Conservation (phyloP, 2,113 vertebrate genomes). For the Crotalus horridus region DNA sequence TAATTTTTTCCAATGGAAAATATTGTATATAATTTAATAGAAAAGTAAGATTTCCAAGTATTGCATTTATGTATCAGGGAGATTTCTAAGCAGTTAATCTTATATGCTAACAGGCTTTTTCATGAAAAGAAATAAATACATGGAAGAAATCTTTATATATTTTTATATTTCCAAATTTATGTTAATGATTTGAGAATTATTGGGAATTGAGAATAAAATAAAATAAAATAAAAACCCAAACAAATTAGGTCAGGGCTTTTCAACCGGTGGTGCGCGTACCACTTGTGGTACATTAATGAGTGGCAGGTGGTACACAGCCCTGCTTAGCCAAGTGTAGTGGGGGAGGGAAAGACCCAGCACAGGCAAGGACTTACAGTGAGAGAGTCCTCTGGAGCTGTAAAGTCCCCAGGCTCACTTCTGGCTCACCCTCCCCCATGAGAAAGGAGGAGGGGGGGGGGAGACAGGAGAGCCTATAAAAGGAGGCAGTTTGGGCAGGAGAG, state of each 20-base stretch:
- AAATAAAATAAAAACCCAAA: neutral
- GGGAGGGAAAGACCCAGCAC: too few relatives aligned
- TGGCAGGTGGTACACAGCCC: too few relatives aligned
- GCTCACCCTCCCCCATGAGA: too few relatives aligned
- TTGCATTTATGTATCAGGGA: neutral
- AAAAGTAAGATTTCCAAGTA: neutral
- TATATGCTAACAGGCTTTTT: neutral
- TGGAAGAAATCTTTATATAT: neutral
- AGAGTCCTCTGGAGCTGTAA: too few relatives aligned
- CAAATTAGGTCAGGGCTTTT: neutral
- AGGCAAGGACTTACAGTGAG: too few relatives aligned
- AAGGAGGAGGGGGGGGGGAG: too few relatives aligned
- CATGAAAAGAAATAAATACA: neutral
- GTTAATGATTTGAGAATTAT: neutral
- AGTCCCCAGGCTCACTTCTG: too few relatives aligned
- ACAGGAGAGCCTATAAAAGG: too few relatives aligned
- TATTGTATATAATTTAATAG: neutral
- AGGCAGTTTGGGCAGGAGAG: too few relatives aligned
- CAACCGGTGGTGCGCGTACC: too few relatives aligned
- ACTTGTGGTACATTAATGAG: too few relatives aligned
- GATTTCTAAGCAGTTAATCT: neutral
- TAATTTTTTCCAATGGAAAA: neutral
- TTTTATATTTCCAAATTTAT: neutral
- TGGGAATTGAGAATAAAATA: neutral
- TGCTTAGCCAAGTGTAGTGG: too few relatives aligned